Base-by-base conservation (phyloP, 2,888 invertebrate genomes). In the Lasioglossum figueresi region DNA sequence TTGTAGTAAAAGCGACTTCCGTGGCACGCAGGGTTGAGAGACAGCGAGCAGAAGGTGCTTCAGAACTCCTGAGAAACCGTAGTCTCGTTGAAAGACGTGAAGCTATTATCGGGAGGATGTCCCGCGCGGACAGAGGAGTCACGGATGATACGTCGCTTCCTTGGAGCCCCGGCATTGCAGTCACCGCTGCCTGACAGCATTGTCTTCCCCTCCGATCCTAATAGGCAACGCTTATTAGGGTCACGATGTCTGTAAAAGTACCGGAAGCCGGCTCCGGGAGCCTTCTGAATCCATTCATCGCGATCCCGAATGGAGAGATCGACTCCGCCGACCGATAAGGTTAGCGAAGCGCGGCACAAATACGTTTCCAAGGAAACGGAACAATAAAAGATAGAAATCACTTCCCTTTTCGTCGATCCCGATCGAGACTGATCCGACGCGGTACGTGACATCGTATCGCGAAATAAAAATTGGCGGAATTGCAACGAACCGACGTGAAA, bases 181-280 rank as follows among this genome's bases (percentile, higher is more conserved):
- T 82, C 82, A 88, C 75, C 88, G 84, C 79, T 86, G 83, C 23
- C 23, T 52, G 52, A 79, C 88, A 70, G 86, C 88, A 92, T 91
- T 91, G 91, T 91, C 82, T 91, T 83, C 80, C 27, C 59, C 79
- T 83, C 82, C 86, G 88, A 85, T 86, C 84, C 85, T 79, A 85
- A 82, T 84, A 74, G 79, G 75, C 80, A 78, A 83, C 85, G 88
- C 84, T 90, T 93, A 93, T 93, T 93, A 94, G 90, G 93, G 91
- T 93, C 93, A 91, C 83, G 82, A 80, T 82, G 90, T 90, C 91
- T 91, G 91, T 91, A 92, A 91, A 91, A 90, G 88, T 92, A 88
- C 88, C 92, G 93, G 94, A 93, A 93, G 89, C 89, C 79, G 16
- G 48, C 23, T 48, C 14, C 23, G 48, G 19, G 86, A 88, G 88